Conservation (phyloP, 37 sponge, comb jelly and placozoan genomes). For the Crambe crambe region DNA sequence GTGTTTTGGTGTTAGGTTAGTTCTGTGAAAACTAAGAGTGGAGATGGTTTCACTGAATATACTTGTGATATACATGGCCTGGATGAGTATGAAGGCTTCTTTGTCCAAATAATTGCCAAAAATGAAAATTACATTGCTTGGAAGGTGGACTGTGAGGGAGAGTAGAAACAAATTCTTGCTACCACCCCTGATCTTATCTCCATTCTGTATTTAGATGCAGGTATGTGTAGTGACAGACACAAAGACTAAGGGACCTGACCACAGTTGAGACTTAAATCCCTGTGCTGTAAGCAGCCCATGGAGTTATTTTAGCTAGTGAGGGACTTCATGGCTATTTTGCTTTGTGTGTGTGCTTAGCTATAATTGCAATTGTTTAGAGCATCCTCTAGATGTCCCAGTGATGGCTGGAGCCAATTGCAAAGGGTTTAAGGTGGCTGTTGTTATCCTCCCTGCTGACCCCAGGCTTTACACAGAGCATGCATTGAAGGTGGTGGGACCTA, state of each 20-base stretch:
- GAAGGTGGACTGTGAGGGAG: slow-evolving; percentile 3
- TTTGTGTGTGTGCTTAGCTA: too few species aligned
- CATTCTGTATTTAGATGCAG: slow-evolving; percentile 53
- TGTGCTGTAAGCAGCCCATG: too few species aligned
- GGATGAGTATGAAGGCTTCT: slow-evolving; percentile 50
- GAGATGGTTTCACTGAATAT: slow-evolving; percentile 56
- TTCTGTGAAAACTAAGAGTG: slow-evolving; percentile 47
- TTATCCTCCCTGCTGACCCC: slow-evolving; percentile 66
- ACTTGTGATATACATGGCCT: slow-evolving; percentile 57
- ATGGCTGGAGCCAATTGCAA: slow-evolving; percentile 69
- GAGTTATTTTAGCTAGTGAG: too few species aligned
- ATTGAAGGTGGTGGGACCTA: slow-evolving; percentile 76
- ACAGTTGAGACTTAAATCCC: too few species aligned
- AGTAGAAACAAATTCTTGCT: slow-evolving; percentile 22
- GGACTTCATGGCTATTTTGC: too few species aligned
- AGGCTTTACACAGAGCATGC: slow-evolving; percentile 52
- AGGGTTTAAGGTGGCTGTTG: slow-evolving; percentile 76
- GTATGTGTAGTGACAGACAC: too few species aligned
- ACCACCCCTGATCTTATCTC: slow-evolving; percentile 79
- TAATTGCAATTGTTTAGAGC: too few species aligned
- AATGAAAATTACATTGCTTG: slow-evolving; percentile 78
- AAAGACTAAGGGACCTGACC: too few species aligned
- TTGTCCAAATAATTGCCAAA: slow-evolving; percentile 53
- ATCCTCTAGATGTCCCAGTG: slow-evolving; percentile 62
- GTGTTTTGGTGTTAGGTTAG: too few species aligned